A percentile compares a stretch with the other conserved stretches of the same genome.
These are phyloP conservation scores for Nylanderia fulva DNA, from an alignment of 1,140 invertebrate genomes.

Conservation along the genomic window DNA sequence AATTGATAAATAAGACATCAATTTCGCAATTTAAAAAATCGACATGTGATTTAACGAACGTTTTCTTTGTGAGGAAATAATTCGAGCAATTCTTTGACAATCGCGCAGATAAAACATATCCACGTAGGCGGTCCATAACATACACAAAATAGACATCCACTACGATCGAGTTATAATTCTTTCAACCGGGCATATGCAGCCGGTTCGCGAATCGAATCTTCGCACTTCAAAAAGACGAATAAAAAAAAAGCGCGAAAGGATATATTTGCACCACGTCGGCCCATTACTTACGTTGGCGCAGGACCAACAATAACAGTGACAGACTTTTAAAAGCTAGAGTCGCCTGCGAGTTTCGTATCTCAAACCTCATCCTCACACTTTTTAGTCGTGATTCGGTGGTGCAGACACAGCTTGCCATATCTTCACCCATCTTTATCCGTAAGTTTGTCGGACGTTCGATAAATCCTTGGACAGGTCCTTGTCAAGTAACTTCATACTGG, in stretches of 20 bases:
- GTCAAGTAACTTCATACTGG: not conserved
- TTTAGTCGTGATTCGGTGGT: conserved; percentile 15
- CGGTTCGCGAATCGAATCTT: conserved; percentile 13
- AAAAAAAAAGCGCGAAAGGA: conserved; percentile 58
- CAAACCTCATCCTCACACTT: conserved; percentile 31
- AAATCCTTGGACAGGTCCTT: conserved; percentile 54
- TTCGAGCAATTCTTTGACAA: conserved; percentile 17
- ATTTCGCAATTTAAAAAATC: not conserved
- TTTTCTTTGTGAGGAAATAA: conserved; percentile 5
- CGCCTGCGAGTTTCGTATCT: conserved; percentile 47
- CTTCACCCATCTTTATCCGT: conserved; percentile 54
- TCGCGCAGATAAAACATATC: not conserved
- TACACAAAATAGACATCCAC: not conserved
- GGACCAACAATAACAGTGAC: conserved; percentile 72
- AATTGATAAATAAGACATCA: not conserved
- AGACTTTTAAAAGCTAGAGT: conserved; percentile 70
- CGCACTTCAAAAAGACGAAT: conserved; percentile 38
- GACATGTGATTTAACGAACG: not conserved
- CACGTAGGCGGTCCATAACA: too few relatives aligned
- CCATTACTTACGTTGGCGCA: conserved; percentile 72
- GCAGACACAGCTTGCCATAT: conserved; percentile 4
- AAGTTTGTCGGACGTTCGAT: conserved; percentile 47
- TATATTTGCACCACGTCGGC: conserved; percentile 66
- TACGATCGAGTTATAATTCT: conserved; percentile 16
- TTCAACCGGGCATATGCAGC: not conserved